These are phyloP conservation scores for Periophthalmus magnuspinnatus DNA, from an alignment of 2,797 vertebrate genomes.

Conservation along the genomic window DNA sequence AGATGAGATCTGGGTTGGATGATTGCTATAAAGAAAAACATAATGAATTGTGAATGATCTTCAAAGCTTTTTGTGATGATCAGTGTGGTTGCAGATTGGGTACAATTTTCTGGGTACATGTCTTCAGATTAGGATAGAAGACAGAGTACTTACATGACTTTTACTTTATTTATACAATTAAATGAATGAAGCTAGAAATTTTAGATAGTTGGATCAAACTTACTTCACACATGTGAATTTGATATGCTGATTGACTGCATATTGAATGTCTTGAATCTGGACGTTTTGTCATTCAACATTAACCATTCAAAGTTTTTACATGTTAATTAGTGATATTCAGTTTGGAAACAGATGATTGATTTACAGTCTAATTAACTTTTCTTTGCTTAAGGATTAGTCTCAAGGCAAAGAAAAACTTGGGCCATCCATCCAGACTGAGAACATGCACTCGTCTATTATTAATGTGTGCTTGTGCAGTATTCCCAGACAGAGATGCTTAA, in stretches of 20 bases:
- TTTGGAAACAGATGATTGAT: not conserved
- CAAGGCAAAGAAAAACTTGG: not conserved
- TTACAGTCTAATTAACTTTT: not conserved
- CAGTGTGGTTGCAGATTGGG: not conserved
- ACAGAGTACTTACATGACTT: too few species aligned
- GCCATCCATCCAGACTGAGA: not conserved
- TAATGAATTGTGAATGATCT: not conserved
- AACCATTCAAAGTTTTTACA: too few species aligned
- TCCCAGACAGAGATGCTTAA: constrained; percentile 32
- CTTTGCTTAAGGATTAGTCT: not conserved
- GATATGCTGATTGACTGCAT: too few species aligned
- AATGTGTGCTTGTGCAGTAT: constrained; percentile 40
- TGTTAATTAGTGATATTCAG: not conserved
- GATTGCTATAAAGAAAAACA: constrained; percentile 66
- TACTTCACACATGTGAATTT: too few species aligned
- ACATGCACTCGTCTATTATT: not conserved
- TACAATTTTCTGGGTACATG: not conserved
- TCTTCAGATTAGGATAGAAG: too few species aligned
- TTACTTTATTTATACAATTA: too few species aligned
- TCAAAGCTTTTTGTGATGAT: too few species aligned
- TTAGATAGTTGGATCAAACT: too few species aligned
- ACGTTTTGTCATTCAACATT: too few species aligned
- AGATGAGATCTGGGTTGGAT: constrained; percentile 37
- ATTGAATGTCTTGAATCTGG: too few species aligned
- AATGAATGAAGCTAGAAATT: too few species aligned